phyloP scores from a whole-genome alignment of 2,888 invertebrate genomes.

The Orthonychiurus folsomi region DNA sequence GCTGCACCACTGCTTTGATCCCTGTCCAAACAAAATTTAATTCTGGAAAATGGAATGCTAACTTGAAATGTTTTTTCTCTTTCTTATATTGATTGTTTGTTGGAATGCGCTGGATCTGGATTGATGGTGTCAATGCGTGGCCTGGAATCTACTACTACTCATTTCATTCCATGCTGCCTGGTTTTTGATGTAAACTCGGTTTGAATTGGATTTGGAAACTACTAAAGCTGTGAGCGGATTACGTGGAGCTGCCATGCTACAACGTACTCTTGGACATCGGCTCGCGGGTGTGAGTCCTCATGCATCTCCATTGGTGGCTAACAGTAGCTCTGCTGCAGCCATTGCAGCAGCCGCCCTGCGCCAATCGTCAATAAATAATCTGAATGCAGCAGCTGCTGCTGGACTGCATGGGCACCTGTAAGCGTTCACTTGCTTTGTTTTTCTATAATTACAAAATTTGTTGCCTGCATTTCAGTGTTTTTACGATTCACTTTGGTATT shows the following conservation, averaged over 20 bases:
- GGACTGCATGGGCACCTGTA: constrained; percentile 41
- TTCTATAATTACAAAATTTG: constrained; percentile 16
- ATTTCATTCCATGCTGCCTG: background rate
- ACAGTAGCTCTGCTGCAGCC: constrained; percentile 61
- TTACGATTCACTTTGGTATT: no score
- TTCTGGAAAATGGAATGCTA: background rate
- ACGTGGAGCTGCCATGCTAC: constrained; percentile 73
- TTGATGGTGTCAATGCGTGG: background rate
- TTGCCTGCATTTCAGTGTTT: no score
- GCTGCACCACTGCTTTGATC: background rate
- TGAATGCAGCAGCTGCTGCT: constrained; percentile 42
- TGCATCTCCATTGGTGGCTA: constrained; percentile 42
- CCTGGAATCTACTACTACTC: background rate
- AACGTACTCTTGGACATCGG: constrained; percentile 52
- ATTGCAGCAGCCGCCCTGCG: constrained; percentile 58
- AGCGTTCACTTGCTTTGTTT: constrained; percentile 19
- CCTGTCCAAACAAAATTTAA: constrained; percentile 6
- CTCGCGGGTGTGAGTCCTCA: constrained; percentile 34
- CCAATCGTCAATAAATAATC: constrained; percentile 60
- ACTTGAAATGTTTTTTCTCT: constrained; percentile 3
- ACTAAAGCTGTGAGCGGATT: constrained; percentile 59
- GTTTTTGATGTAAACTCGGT: background rate
- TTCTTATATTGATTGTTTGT: background rate
- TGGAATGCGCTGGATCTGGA: constrained; percentile 4
- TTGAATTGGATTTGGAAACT: background rate